Base-by-base conservation (phyloP, 2,888 invertebrate genomes). In the Acronicta alni region DNA sequence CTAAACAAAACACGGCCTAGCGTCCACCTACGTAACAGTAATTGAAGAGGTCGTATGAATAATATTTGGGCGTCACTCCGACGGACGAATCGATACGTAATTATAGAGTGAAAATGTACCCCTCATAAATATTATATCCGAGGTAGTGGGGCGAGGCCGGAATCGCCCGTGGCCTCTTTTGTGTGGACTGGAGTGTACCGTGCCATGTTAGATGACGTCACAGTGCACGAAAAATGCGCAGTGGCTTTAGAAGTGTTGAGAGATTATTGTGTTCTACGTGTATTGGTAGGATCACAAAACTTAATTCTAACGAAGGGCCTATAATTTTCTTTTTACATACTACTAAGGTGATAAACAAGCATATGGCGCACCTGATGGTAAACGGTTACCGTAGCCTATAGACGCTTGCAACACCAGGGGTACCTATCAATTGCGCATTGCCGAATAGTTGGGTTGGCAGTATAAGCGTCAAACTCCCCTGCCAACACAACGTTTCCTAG, bases 71-170 rank as follows among this genome's bases (percentile, higher is more conserved):
- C 90, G 91, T 89, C 87, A 89, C 87, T 83, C 82, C 81, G 85
- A 64, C 82, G 82, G 82, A 84, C 84, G 86, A 91, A 92, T 92
- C 92, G 91, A 94, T 92, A 88, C 88, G 90, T 91, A 94, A 94
- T 94, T 94, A 94, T 92, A 92, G 89, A 92, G 90, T 91, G 88
- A 90, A 89, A 91, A 90, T 86, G 79, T 89, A 89, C 90, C 93
- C 93, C 90, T 91, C 92, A 92, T 92, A 92, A 93, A 93, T 93
- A 92, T 89, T 87, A 89, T 91, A 92, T 91, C 87, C 87, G 84
- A 84, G 87, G 78, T 81, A 70, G 82, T 83, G 88, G 90, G 92
- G 92, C 89, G 90, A 84, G 93, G 90, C 89, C 89, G 90, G 89
- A 89, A 89, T 89, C 81, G 90, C 91, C 89, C 83, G 87, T 87